These are phyloP conservation scores for Gymnocypris eckloni DNA, from an alignment of 2,797 vertebrate genomes.

Conservation along the genomic window DNA sequence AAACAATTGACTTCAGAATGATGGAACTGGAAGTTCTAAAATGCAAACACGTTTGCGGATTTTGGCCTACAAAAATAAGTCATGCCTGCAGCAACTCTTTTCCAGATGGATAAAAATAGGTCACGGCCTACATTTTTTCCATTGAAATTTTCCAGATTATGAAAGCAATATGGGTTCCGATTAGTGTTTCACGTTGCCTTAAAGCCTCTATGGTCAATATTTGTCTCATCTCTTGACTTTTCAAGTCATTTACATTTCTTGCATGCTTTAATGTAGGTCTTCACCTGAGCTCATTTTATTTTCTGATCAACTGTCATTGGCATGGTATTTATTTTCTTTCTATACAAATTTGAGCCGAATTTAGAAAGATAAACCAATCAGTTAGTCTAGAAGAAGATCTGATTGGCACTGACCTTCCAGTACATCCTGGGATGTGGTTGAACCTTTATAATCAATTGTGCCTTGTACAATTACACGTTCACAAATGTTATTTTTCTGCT, in stretches of 20 bases:
- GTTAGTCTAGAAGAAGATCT: not conserved
- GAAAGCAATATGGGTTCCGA: not conserved
- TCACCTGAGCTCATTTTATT: not conserved
- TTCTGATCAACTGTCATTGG: not conserved
- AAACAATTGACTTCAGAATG: not conserved
- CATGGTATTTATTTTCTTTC: not conserved
- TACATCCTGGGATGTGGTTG: not conserved
- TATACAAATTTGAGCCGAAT: not conserved
- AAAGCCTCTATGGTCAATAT: not conserved
- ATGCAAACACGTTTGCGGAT: not conserved
- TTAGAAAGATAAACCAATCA: conserved; percentile 20
- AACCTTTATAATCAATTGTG: not conserved
- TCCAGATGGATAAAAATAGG: not conserved
- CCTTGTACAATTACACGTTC: not conserved
- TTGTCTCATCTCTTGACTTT: not conserved
- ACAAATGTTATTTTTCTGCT: not conserved
- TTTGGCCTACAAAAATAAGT: not conserved
- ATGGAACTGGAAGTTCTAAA: not conserved
- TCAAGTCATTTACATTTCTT: not conserved
- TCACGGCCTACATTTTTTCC: not conserved
- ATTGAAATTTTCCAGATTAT: conserved; percentile 5
- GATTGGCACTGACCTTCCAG: conserved; percentile 15
- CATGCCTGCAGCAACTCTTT: not conserved
- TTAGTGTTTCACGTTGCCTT: not conserved
- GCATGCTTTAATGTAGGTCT: not conserved